Evolutionary conservation across 1,140 invertebrate genomes (phyloP), one percentile per base, ranked within the genome.

Genomic region (Euura lappo): DNA sequence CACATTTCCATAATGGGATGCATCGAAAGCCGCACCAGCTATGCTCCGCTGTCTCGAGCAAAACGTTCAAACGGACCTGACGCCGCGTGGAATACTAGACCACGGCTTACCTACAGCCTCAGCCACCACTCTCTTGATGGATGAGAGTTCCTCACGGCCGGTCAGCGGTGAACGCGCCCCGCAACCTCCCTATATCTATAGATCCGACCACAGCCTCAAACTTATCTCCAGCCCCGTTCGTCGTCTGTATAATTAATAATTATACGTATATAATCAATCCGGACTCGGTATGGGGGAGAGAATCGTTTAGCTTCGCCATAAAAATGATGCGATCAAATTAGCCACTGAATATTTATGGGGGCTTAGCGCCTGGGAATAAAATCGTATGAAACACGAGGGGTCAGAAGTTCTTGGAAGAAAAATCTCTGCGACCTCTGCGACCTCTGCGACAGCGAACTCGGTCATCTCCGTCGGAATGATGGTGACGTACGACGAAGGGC

Each of bases 1-100:
- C 78, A 70, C 80, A 85, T 85, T 85, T 82, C 78, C 83, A 84
- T 85, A 85, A 85, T 84, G 81, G 77, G 76, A 85, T 85, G 83
- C 82, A 84, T 85, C 81, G 84, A 85, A 85, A 79, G 78, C 80
- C 73, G 70, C 74, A 72, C 71, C n/a, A 8, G 13, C 51, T 8
- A n/a, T n/a, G 10, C 11, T 70, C 6, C 42, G 28, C n/a, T 45
- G 45, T 70, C 69, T 46, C 44, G 69, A 44, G 69, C 69, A 46
- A 70, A 70, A 70, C 69, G 69, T 45, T 28, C 6, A 44, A 46
- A 70, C 28, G 70, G 71, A 60, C 8, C 51, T 60, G 8, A 6
- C 6, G 8, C 51, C 51, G 51, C 51, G 3, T 8, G 28, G 51
- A 60, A 60, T 11, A 60, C 51, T 60, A 6, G 10, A 60, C 51